phyloP scores from a whole-genome alignment of 1,140 invertebrate genomes.

The Hetaerina americana region DNA sequence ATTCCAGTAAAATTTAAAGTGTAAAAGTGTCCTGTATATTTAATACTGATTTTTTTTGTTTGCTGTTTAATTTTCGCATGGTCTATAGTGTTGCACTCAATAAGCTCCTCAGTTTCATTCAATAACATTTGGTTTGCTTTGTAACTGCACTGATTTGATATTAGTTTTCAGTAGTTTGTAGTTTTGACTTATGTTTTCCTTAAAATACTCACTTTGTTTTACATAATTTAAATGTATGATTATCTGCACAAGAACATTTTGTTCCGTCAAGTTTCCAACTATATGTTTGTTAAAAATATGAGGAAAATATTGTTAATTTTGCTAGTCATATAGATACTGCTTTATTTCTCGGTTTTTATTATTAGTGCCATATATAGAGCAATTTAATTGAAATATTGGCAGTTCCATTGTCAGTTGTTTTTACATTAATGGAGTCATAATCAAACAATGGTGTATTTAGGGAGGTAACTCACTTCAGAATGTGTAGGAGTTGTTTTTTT shows the following conservation, averaged over 20 bases:
- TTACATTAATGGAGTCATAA: too few relatives aligned
- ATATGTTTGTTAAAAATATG: too few relatives aligned
- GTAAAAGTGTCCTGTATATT: background rate
- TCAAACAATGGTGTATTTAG: too few relatives aligned
- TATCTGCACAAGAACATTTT: too few relatives aligned
- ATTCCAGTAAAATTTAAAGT: background rate
- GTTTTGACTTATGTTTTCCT: background rate
- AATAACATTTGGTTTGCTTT: background rate
- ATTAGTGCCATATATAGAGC: background rate
- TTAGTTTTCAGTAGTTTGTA: background rate
- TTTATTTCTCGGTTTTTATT: background rate
- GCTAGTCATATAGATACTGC: background rate
- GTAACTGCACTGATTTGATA: background rate
- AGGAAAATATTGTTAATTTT: too few relatives aligned
- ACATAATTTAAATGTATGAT: too few relatives aligned
- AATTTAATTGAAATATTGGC: too few relatives aligned
- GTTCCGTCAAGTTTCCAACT: too few relatives aligned
- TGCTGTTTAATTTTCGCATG: background rate
- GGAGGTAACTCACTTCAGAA: too few relatives aligned
- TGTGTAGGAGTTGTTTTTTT: background rate
- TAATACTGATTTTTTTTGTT: background rate
- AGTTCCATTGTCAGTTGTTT: too few relatives aligned
- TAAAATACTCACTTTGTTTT: background rate
- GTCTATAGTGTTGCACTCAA: background rate
- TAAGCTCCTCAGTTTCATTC: background rate